Evolutionary conservation across 2,888 invertebrate genomes (phyloP).

Genomic region (Cordilura impudica): DNA sequence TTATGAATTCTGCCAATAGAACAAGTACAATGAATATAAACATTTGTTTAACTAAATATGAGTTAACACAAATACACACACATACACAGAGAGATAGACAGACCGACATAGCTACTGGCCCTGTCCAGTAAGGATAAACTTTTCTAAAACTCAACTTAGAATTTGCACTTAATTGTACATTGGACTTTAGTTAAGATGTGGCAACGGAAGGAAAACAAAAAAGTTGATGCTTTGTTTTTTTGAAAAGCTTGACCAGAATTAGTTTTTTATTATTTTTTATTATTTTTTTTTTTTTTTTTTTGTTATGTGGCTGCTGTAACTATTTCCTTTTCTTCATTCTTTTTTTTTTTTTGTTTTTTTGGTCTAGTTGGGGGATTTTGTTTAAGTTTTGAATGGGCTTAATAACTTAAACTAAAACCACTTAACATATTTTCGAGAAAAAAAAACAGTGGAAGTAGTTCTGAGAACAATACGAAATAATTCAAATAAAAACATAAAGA

Average conservation of each 20-base stretch:
- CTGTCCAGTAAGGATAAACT: slow-evolving; percentile 20
- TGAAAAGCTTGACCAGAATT: slow-evolving; percentile 21
- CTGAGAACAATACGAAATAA: slow-evolving; percentile 6
- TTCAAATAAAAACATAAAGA: neutral
- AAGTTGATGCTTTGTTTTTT: slow-evolving; percentile 6
- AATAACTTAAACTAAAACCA: slow-evolving; percentile 28
- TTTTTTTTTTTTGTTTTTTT: no score
- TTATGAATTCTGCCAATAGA: slow-evolving; percentile 34
- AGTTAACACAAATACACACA: neutral
- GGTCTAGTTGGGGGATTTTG: neutral
- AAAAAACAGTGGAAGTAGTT: neutral
- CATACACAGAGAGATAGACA: neutral
- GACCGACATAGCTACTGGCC: slow-evolving; percentile 14
- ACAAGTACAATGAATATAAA: neutral
- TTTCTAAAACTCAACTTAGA: neutral
- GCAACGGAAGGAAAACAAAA: slow-evolving; percentile 2
- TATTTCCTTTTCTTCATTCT: no score
- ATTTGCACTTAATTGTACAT: neutral
- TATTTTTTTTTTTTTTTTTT: no score
- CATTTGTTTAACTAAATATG: neutral
- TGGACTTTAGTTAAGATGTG: neutral
- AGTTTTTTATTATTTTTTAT: no score
- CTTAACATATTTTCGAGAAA: neutral
- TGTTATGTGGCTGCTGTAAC: neutral
- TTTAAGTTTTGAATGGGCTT: neutral